These are phyloP conservation scores for Drosophila aff. DNA, from an alignment of 1,140 invertebrate genomes.

Conservation along the genomic window DNA sequence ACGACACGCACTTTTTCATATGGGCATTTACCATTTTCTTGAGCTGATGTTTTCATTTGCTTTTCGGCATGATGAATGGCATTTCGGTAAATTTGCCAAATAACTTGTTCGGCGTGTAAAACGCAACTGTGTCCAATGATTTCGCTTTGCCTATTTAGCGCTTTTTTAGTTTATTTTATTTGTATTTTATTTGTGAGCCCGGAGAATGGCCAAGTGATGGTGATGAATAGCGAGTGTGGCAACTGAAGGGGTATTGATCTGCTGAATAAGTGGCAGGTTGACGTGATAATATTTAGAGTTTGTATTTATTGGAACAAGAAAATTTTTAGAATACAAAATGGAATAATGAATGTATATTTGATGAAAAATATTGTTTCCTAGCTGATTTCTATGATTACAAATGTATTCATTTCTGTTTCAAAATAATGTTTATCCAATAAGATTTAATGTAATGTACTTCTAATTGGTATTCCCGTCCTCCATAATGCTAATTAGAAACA, in stretches of 20 bases:
- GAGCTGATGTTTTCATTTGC: slow-evolving; percentile 67
- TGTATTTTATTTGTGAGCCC: not conserved
- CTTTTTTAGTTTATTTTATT: slow-evolving; percentile 19
- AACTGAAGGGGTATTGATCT: slow-evolving; percentile 22
- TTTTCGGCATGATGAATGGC: slow-evolving; percentile 61
- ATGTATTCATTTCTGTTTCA: no score
- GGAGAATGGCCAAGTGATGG: slow-evolving; percentile 26
- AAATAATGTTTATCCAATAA: no score
- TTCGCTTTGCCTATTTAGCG: slow-evolving; percentile 36
- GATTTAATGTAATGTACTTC: no score
- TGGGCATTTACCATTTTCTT: slow-evolving; percentile 23
- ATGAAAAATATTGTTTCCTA: no score
- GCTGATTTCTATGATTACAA: no score
- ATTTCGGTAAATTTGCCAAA: slow-evolving; percentile 49
- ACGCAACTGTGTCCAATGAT: slow-evolving; percentile 33
- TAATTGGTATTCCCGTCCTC: no score
- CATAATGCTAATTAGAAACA: slow-evolving; percentile 12
- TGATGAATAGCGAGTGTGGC: slow-evolving; percentile 36
- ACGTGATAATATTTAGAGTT: not conserved
- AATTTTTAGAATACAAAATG: no score
- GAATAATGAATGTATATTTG: not conserved
- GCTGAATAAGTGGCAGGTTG: slow-evolving; percentile 12
- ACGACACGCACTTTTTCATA: slow-evolving; percentile 73
- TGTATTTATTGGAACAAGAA: not conserved
- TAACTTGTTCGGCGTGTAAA: slow-evolving; percentile 38